A percentile compares a stretch with the other conserved stretches of the same genome.
Evolutionary conservation across 2,888 invertebrate species (phyloP).

Genomic region (Uropetala carovei): DNA sequence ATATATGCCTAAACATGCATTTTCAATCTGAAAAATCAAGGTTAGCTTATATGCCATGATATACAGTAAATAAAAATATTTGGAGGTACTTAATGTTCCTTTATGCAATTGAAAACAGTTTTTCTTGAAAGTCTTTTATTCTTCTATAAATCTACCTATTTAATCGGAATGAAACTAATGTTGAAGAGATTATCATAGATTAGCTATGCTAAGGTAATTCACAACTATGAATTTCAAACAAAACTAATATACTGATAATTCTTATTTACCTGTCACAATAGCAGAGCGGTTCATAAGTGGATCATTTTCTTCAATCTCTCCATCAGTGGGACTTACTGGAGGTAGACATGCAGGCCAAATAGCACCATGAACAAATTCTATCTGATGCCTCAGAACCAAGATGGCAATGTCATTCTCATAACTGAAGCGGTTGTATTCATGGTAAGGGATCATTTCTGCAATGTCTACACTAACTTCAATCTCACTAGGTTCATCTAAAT

Average conservation of each 20-base stretch:
- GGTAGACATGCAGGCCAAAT: slow-evolving; percentile 92
- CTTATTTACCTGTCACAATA: slow-evolving; percentile 80
- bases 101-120: too few relatives aligned
- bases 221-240: too few relatives aligned
- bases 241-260: background rate
- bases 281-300: slow-evolving; percentile 77
- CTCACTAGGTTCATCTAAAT: slow-evolving; percentile 82
- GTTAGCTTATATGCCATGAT: too few relatives aligned
- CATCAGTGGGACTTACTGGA: slow-evolving; percentile 79
- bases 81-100: too few relatives aligned
- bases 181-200: too few relatives aligned
- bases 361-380: slow-evolving; percentile 83
- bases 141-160: too few relatives aligned
- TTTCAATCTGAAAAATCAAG: too few relatives aligned
- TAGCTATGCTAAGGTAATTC: too few relatives aligned
- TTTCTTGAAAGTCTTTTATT: too few relatives aligned
- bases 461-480: slow-evolving; percentile 85
- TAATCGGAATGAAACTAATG: too few relatives aligned
- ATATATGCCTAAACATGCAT: too few relatives aligned
- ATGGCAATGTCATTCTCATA: slow-evolving; percentile 89
- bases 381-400: slow-evolving; percentile 81
- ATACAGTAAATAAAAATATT: too few relatives aligned
- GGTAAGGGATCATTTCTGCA: slow-evolving; percentile 81
- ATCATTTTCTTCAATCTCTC: slow-evolving; percentile 69
- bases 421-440: slow-evolving; percentile 81